Evolutionary conservation across 1,140 invertebrate species (phyloP), one percentile per base, ranked within the genome.

Genomic region (Coptotermes formosanus): DNA sequence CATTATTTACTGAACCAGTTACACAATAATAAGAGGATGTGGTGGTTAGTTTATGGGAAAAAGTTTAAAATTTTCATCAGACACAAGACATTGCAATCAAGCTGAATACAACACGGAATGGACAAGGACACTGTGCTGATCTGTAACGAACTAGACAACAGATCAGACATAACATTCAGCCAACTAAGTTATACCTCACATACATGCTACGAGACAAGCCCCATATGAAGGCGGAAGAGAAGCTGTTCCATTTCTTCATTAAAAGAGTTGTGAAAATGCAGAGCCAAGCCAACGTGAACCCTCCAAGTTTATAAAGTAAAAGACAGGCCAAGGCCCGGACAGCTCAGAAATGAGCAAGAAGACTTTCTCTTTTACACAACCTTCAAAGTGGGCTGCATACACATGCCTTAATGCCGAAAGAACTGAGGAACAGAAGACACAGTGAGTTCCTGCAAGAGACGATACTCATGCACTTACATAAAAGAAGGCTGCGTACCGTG

Each of bases 311-410:
- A 16, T 16, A 48, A 48, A 48, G 2, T 48, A 16, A 48, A 48
- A 12, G 6, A 12, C 4, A 1, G 52, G 19, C 52, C 52, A 55
- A 55, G 52, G 14, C 52, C 4, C 19, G 25, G 6, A 75, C 30
- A 30, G 64, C 64, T 75, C n/a, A 75, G 64, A 75, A n/a, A 30
- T n/a, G 64, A 75, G 64, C 64, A 75, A 75, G 64, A 75, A n/a
- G 64, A 75, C 64, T 30, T 30, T 30, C 25, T 75, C 64, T 75
- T 75, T 75, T 75, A 55, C n/a, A 75, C 7, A 75, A 75, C 64
- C 64, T 75, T 75, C 64, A 75, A 75, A 75, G 64, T 75, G 64
- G 64, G 64, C 64, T 75, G 64, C 64, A 25, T 75, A 75, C 64
- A 75, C 64, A 75, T 75, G 64, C 64, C 64, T 75, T 75, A 75